Evolutionary conservation across 2,888 invertebrate species (phyloP).

Genomic region (Andricus curvator): DNA sequence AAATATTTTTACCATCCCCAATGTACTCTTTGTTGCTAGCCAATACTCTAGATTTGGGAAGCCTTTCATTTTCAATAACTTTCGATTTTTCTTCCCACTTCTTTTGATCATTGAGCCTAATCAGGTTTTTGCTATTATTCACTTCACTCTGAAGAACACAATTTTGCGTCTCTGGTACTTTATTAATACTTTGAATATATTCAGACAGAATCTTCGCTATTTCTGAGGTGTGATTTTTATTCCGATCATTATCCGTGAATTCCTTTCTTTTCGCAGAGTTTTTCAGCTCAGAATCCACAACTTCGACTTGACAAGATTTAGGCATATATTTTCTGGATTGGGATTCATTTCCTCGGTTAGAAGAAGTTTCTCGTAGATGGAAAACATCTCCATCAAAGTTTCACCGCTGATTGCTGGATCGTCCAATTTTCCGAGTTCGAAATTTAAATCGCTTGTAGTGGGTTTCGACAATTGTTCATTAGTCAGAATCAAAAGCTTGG

Average conservation of each 20-base stretch:
- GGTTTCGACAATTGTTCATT: slow-evolving; percentile 26
- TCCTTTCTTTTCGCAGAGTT: background rate
- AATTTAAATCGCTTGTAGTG: slow-evolving; percentile 41
- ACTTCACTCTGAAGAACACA: background rate
- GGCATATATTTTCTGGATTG: background rate
- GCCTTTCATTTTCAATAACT: background rate
- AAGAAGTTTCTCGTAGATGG: slow-evolving; percentile 61
- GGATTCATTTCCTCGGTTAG: slow-evolving; percentile 48
- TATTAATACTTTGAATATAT: slow-evolving; percentile 34
- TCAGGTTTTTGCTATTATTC: background rate
- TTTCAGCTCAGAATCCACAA: background rate
- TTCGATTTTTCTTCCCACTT: background rate
- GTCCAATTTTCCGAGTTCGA: slow-evolving; percentile 51
- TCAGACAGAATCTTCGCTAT: background rate
- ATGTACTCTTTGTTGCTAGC: background rate
- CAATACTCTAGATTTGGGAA: background rate
- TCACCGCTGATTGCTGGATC: slow-evolving; percentile 61
- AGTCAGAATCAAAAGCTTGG: background rate
- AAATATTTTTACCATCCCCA: background rate
- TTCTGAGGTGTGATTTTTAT: background rate
- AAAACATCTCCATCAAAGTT: slow-evolving; percentile 63
- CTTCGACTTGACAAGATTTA: background rate
- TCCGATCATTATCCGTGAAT: background rate
- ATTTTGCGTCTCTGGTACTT: background rate
- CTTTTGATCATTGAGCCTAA: background rate